Conservation (phyloP, 1,140 invertebrate genomes). For the Galendromus occidentalis region DNA sequence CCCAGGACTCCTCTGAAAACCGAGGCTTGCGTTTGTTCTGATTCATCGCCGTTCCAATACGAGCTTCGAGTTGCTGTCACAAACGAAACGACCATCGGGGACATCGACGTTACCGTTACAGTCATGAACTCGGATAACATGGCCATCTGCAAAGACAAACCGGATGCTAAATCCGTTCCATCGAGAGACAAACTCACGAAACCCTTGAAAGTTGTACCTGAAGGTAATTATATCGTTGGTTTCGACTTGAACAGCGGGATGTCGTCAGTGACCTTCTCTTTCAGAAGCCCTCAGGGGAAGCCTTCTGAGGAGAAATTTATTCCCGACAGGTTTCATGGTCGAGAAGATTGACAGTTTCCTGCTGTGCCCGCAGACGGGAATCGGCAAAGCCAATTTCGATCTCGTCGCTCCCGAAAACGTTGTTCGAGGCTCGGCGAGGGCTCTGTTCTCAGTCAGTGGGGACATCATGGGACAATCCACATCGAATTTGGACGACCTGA, state of each 20-base stretch:
- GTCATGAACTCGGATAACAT: conserved; percentile 41
- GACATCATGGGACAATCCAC: conserved; percentile 35
- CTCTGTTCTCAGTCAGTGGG: conserved; percentile 36
- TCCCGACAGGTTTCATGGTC: conserved; percentile 4
- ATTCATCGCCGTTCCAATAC: conserved; percentile 29
- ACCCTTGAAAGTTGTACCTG: conserved; percentile 28
- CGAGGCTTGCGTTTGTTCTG: conserved; percentile 8
- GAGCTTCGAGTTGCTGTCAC: conserved; percentile 32
- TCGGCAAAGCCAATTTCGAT: conserved; percentile 10
- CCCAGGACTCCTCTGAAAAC: not conserved
- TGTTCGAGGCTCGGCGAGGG: conserved; percentile 37
- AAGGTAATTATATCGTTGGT: conserved; percentile 18
- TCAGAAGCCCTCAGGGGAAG: too few relatives aligned
- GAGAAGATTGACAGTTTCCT: not conserved
- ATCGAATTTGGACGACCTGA: conserved; percentile 13
- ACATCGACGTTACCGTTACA: conserved; percentile 38
- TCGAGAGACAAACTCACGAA: not conserved
- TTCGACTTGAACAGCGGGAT: not conserved
- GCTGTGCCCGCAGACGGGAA: not conserved
- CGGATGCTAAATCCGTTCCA: conserved; percentile 33
- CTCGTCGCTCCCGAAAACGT: conserved; percentile 18
- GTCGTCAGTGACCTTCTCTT: too few relatives aligned
- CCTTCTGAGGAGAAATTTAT: too few relatives aligned
- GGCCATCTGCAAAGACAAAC: conserved; percentile 24
- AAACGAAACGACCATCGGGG: conserved; percentile 34